Evolutionary conservation across 1,140 invertebrate genomes (phyloP).

Genomic region (Drosophila azteca): DNA sequence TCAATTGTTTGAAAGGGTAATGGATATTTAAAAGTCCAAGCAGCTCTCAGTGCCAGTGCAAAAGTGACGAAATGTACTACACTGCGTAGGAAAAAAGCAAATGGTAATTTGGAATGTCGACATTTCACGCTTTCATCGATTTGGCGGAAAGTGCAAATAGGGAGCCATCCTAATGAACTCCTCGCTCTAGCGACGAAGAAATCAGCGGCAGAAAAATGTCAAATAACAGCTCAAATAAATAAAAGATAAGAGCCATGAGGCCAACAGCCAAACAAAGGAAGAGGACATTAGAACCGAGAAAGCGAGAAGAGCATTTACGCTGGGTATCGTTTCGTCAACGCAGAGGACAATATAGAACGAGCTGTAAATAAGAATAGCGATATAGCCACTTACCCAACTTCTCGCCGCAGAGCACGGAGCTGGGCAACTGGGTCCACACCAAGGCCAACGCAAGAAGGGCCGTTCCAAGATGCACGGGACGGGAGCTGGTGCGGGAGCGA

Average conservation of each 20-base stretch:
- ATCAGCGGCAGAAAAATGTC: constrained; percentile 66
- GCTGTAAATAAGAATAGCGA: constrained; percentile 53
- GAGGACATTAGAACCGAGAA: background rate
- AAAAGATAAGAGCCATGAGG: constrained; percentile 57
- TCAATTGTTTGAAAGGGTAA: constrained; percentile 49
- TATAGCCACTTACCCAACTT: constrained; percentile 74
- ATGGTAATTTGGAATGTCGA: constrained; percentile 53
- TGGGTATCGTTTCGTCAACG: constrained; percentile 11
- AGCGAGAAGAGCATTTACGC: too few relatives aligned
- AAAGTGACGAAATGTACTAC: background rate
- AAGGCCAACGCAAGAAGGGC: constrained; percentile 42
- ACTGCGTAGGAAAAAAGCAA: constrained; percentile 8
- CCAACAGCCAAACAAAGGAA: constrained; percentile 36
- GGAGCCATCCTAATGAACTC: constrained; percentile 51
- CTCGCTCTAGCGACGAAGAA: constrained; percentile 15
- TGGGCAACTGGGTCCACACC: constrained; percentile 52
- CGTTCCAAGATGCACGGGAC: constrained; percentile 25
- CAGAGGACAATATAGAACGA: constrained; percentile 37
- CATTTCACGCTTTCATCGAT: constrained; percentile 60
- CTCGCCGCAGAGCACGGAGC: constrained; percentile 68
- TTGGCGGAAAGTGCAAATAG: constrained; percentile 58
- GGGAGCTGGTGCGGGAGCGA: constrained; percentile 2
- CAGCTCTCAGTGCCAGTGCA: background rate
- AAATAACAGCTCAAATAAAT: constrained; percentile 68
- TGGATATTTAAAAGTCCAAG: constrained; percentile 33